Conservation (phyloP, 2,797 vertebrate species). For the Tapera naevia region DNA sequence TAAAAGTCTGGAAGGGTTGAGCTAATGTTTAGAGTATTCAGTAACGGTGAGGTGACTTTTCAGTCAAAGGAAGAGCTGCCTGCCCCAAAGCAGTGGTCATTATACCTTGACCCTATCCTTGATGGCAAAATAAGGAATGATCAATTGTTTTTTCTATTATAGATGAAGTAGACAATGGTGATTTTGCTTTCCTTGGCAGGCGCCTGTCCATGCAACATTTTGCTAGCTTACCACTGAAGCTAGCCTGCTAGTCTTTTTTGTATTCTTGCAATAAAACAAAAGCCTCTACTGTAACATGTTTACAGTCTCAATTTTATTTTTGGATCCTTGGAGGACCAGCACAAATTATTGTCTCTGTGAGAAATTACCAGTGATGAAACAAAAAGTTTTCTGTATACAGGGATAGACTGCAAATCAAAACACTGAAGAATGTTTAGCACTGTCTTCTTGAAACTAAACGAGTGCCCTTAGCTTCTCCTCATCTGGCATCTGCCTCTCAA, state of each 20-base stretch:
- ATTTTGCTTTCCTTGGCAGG: not conserved
- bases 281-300: rapidly evolving
- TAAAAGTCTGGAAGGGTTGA: not conserved
- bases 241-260: not conserved
- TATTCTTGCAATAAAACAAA: not conserved
- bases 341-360: not conserved
- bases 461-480: not conserved
- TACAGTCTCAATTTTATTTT: not conserved
- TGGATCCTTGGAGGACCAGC: not conserved
- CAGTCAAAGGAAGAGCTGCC: not conserved
- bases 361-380: not conserved
- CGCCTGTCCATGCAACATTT: not conserved
- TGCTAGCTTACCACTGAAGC: not conserved
- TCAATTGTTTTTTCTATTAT: not conserved
- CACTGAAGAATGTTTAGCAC: not conserved
- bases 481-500: rapidly evolving
- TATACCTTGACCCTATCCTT: not conserved
- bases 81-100: not conserved
- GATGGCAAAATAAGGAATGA: not conserved
- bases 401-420: not conserved
- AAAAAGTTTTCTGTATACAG: not conserved
- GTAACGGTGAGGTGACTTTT: not conserved
- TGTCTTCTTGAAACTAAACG: not conserved
- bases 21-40: not conserved
- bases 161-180: not conserved